Conservation (phyloP, 2,797 vertebrate species). For the Poecile montanus region DNA sequence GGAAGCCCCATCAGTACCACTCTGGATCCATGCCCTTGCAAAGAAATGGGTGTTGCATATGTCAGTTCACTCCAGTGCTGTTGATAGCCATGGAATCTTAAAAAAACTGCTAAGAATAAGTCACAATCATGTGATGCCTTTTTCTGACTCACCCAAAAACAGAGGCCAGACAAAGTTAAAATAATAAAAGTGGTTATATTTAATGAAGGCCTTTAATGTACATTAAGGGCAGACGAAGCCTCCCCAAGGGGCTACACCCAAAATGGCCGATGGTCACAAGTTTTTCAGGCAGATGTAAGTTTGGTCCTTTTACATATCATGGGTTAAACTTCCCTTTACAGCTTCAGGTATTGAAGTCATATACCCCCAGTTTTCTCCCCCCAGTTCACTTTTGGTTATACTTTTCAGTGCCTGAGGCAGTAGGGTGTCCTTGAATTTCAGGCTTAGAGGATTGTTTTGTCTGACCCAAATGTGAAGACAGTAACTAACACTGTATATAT, state of each 20-base stretch:
- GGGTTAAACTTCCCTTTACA: background rate
- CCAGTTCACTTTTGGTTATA: background rate
- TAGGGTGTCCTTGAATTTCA: background rate
- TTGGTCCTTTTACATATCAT: background rate
- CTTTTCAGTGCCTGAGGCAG: background rate
- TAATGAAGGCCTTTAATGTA: background rate
- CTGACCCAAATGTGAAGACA: background rate
- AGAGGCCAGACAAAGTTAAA: background rate
- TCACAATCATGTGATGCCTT: background rate
- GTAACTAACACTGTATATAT: background rate
- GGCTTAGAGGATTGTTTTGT: background rate
- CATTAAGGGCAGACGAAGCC: background rate
- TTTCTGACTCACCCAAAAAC: background rate
- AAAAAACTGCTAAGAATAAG: background rate
- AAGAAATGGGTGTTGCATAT: background rate
- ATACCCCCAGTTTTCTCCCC: background rate
- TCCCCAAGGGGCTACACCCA: background rate
- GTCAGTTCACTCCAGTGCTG: background rate
- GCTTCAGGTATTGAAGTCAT: background rate
- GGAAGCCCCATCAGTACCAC: background rate
- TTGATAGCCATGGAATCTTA: background rate
- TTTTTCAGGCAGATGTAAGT: background rate
- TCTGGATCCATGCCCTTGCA: background rate
- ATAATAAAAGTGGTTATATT: background rate
- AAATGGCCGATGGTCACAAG: accelerated